Base-by-base conservation (phyloP, 1,140 invertebrate species). In the Asobara japonica region DNA sequence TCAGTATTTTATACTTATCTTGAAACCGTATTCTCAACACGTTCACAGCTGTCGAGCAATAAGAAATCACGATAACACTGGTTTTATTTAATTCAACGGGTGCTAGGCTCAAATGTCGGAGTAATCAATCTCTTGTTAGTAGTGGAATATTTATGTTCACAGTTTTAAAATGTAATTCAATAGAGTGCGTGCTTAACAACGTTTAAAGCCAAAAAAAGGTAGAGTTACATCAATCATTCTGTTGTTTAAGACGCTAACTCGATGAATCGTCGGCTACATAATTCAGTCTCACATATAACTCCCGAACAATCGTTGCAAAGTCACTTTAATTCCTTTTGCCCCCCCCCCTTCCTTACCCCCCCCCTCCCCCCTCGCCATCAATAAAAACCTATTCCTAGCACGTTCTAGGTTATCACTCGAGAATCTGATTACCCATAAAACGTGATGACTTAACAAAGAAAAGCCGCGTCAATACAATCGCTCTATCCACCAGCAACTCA, bases 301-400 rank as follows among this genome's bases (percentile, higher is more conserved):
- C n/a, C 41, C 41, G 5, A 45, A 13, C 41, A 45, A 16, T 45
- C 41, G n/a, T 45, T 45, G 41, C 41, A 45, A 45, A 41, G 18
- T n/a, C 41, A 29, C 45, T 29, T 56, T 29, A 18, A 68, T 18
- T 51, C 6, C 45, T n/a, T 56, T 48, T 68, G 13, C 18, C 4
- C 18, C 13, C 41, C 41, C 41, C n/a, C 7, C 13, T 3, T n/a
- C 4, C 5, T 45, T 18, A 16, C 13, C 41, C 41, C 41, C n/a
- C 7, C 13, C 3, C 38, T 3, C 5, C 13, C 38, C 38, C 38
- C 11, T 3, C 38, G 7, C n/a, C 7, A 45, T n/a, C n/a, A 18
- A 51, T 18, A 51, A 25, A 60, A 60, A 38, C n/a, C 67, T 51
- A 70, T 70, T 70, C 68, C 27, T 70, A 22, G 10, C 68, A 70